phyloP scores from a whole-genome alignment of 2,888 invertebrate species.

The Ctenicera cuprea region DNA sequence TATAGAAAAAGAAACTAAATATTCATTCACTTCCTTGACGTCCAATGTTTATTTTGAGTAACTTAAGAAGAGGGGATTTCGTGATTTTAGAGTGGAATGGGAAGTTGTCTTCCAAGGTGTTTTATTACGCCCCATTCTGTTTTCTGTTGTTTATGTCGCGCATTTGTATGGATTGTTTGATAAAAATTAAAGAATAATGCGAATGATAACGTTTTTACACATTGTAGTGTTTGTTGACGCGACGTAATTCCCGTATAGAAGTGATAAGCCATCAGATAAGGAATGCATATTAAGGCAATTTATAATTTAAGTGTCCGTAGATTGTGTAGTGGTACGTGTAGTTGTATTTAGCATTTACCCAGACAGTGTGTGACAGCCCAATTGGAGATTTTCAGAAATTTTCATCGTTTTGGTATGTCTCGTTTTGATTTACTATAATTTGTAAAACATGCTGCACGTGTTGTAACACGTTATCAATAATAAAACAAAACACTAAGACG shows the following conservation, averaged over 20 bases:
- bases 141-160: conserved; percentile 8
- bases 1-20: conserved; percentile 11
- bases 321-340: conserved; percentile 31
- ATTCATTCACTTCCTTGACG: conserved; percentile 29
- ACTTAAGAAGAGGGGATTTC: conserved; percentile 19
- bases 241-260: conserved; percentile 11
- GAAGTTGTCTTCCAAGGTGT: conserved; percentile 34
- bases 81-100: conserved; percentile 35
- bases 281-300: conserved; percentile 27
- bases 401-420: neutral
- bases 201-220: conserved; percentile 18
- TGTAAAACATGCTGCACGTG: too few species aligned
- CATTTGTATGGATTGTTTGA: neutral
- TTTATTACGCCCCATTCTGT: conserved; percentile 26
- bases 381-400: neutral
- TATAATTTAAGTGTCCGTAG: conserved; percentile 29
- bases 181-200: conserved; percentile 14
- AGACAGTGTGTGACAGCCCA: neutral
- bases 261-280: conserved; percentile 35
- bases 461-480: too few species aligned
- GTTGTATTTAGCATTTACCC: conserved; percentile 16
- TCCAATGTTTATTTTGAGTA: conserved; percentile 31
- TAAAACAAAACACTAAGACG: too few species aligned
- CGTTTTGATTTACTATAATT: neutral
- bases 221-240: conserved; percentile 28